Evolutionary conservation across 2,797 vertebrate species (phyloP), one percentile per base, ranked within the genome.

Genomic region (Enteromius unitaeniatus): DNA sequence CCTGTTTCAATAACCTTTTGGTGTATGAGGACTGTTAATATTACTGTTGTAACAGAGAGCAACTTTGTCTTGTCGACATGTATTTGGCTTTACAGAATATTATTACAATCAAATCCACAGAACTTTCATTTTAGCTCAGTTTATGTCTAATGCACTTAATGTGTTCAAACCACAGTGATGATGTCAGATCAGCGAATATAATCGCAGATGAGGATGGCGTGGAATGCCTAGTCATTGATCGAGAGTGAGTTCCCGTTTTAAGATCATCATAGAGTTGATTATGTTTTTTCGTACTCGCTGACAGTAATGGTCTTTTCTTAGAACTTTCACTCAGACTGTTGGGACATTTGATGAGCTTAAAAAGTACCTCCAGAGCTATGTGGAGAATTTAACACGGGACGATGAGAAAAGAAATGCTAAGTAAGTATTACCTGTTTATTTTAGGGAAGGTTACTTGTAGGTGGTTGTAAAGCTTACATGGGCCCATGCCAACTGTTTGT

Each of bases 271-370:
- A 23, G n/a, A 58, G 58, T 14, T 60, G 26, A n/a, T 64, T 31
- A 1, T 47, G 74, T 17, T 78, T 64, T 53, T 19, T 34, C 78
- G 15, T 53, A 4, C 10, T 47, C 14, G 45, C 7, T 69, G 47
- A 75, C 5, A 77, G 67, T 42, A 78, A 78, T 4, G 74, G 42
- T 85, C 82, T 70, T 87, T 79, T 0, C 72, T 64, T 78, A 99
- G 97, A 91, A 99, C 96, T 9, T 99, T 99, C 84, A 96, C 95
- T 91, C 97, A 97, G 91, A 99, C 97, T 0, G 97, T 99, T 17
- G 97, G 97, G 69, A 98, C 97, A 40, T 98, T 97, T 19, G 95
- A 96, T 42, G 97, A 99, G 90, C 96, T 99, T 84, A 97, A 98
- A 91, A 96, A 93, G 70, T 96, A 97, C 88, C 96, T 99, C 21